Evolutionary conservation across 2,113 vertebrate species (phyloP).

Genomic region (Gavia stellata): DNA sequence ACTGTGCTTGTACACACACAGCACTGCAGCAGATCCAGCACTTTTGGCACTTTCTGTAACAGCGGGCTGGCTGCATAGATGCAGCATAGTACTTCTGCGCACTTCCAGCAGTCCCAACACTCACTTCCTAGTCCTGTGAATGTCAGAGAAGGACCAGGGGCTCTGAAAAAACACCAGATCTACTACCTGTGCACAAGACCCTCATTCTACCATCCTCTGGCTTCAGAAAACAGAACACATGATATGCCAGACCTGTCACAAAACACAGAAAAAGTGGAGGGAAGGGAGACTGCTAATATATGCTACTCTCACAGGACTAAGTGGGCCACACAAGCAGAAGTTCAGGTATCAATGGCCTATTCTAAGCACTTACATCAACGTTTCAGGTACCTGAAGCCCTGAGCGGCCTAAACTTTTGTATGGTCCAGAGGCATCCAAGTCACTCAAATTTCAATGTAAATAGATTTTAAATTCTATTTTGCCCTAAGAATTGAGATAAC

Average conservation of each 20-base stretch:
- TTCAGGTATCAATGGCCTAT: neutral
- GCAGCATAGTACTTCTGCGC: rapidly evolving
- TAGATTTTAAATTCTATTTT: neutral
- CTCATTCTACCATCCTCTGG: neutral
- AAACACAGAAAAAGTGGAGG: neutral
- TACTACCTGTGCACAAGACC: neutral
- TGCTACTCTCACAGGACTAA: neutral
- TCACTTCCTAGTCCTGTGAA: neutral
- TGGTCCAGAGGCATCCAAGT: neutral
- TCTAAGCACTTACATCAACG: rapidly evolving
- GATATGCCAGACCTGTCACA: neutral
- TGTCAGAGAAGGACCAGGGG: neutral
- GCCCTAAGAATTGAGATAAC: neutral
- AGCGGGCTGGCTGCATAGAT: neutral
- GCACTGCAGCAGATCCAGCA: rapidly evolving
- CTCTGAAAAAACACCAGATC: neutral
- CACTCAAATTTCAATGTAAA: neutral
- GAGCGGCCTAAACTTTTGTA: neutral
- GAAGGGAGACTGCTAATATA: neutral
- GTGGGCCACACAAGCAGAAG: neutral
- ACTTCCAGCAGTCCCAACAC: neutral
- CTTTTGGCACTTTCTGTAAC: neutral
- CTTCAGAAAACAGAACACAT: neutral
- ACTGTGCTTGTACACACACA: neutral
- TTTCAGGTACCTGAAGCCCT: neutral